phyloP scores from a whole-genome alignment of 2,113 vertebrate species.

The Phrynosoma platyrhinos region DNA sequence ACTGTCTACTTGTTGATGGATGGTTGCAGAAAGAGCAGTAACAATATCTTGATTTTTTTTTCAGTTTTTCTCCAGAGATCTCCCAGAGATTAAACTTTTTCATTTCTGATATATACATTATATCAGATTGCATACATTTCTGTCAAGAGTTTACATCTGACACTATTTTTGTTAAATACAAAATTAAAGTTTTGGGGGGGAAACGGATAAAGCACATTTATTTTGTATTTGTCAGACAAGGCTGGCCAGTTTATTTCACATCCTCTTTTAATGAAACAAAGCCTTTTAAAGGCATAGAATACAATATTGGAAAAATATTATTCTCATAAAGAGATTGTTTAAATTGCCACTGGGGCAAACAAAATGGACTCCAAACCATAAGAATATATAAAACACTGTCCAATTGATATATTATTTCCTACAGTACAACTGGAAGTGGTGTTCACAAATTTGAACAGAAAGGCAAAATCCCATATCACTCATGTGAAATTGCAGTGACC shows the following conservation, averaged over 20 bases:
- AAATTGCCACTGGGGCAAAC: conserved; percentile 35
- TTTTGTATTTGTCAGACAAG: neutral
- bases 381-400: neutral
- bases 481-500: neutral
- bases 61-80: neutral
- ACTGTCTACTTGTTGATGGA: neutral
- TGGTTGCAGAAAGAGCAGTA: neutral
- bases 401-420: conserved; percentile 9
- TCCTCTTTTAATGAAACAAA: conserved; percentile 49
- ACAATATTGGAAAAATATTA: conserved; percentile 33
- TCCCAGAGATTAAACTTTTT: neutral
- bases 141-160: conserved; percentile 27
- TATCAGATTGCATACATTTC: conserved; percentile 23
- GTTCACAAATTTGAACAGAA: conserved; percentile 31
- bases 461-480: neutral
- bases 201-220: neutral
- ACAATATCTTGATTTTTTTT: conserved; percentile 3
- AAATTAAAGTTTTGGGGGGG: conserved; percentile 32
- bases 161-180: conserved; percentile 12
- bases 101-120: conserved; percentile 48
- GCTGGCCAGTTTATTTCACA: conserved; percentile 7
- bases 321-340: conserved; percentile 17
- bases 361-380: conserved; percentile 27
- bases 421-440: conserved; percentile 4
- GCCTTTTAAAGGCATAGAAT: conserved; percentile 38